Conservation (phyloP, 2,888 invertebrate species). For the Erebia ligea region DNA sequence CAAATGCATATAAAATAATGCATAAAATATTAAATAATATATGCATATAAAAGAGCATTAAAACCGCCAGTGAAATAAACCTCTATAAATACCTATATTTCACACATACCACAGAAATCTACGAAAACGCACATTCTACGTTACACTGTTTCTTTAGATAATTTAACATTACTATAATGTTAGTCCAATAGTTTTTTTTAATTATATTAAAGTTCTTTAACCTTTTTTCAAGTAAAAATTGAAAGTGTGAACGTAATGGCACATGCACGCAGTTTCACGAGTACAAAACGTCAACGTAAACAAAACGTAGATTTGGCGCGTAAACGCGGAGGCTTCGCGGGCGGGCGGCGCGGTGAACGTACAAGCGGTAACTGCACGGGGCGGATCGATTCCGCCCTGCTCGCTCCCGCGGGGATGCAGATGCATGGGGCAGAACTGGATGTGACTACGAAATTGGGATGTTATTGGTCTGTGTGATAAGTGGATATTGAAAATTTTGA, state of each 20-base stretch:
- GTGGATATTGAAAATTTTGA: neutral
- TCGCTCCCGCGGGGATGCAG: conserved; percentile 81
- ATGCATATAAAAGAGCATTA: neutral
- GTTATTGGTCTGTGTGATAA: conserved; percentile 22
- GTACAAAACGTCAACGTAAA: conserved; percentile 35
- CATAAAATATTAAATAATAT: neutral
- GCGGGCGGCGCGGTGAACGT: conserved; percentile 59
- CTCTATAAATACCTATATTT: conserved; percentile 7
- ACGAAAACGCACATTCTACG: neutral
- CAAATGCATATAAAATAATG: neutral
- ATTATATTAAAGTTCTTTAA: neutral
- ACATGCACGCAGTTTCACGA: conserved; percentile 8
- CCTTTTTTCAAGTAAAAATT: neutral
- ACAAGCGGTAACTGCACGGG: conserved; percentile 71
- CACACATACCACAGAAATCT: neutral
- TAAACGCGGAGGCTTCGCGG: conserved; percentile 67
- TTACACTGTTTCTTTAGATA: conserved; percentile 6
- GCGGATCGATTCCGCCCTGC: conserved; percentile 59
- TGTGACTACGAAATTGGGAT: conserved; percentile 42
- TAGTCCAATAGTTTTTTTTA: neutral
- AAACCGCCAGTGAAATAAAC: conserved; percentile 14
- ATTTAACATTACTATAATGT: neutral
- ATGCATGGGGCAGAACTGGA: conserved; percentile 64
- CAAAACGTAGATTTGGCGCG: conserved; percentile 66
- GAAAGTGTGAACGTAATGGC: neutral